Percentiles rank a stretch among this genome's conserved stretches.
These are phyloP conservation scores for Cottoperca gobio DNA, from an alignment of 2,797 vertebrate genomes.

Conservation along the genomic window DNA sequence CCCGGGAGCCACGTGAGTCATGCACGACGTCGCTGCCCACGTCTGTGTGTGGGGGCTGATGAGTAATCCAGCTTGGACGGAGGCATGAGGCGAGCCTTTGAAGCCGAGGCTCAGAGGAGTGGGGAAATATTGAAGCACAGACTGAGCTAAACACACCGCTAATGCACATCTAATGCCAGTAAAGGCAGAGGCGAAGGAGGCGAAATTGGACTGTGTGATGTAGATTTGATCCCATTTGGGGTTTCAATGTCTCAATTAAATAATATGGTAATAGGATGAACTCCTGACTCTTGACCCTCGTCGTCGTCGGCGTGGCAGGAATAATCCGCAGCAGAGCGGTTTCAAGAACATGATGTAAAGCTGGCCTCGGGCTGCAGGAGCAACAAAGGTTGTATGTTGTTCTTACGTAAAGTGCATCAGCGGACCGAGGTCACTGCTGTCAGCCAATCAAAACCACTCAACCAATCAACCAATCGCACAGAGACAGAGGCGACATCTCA, in stretches of 20 bases:
- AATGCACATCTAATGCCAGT: conserved; percentile 32
- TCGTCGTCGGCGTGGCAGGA: conserved; percentile 16
- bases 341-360: conserved; percentile 39
- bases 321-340: conserved; percentile 24
- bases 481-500: not conserved
- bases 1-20: conserved; percentile 64
- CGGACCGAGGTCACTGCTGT: conserved; percentile 34
- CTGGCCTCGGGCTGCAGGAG: conserved; percentile 31
- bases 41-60: conserved; percentile 56
- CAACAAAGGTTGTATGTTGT: conserved; percentile 38
- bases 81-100: conserved; percentile 56
- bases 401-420: conserved; percentile 50
- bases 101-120: conserved; percentile 40
- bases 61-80: conserved; percentile 71
- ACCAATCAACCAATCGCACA: not conserved
- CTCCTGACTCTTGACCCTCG: conserved; percentile 25
- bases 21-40: conserved; percentile 49
- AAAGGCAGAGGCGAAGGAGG: conserved; percentile 8
- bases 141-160: conserved; percentile 22
- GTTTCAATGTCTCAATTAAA: conserved; percentile 16
- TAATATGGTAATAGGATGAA: not conserved
- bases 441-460: conserved; percentile 13
- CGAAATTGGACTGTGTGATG: not conserved
- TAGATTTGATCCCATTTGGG: conserved; percentile 14
- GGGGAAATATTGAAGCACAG: conserved; percentile 46